A percentile compares a stretch with the other conserved stretches of the same genome.
Evolutionary conservation across 1,140 invertebrate species (phyloP).

Genomic region (Pseudomyrmex gracilis): DNA sequence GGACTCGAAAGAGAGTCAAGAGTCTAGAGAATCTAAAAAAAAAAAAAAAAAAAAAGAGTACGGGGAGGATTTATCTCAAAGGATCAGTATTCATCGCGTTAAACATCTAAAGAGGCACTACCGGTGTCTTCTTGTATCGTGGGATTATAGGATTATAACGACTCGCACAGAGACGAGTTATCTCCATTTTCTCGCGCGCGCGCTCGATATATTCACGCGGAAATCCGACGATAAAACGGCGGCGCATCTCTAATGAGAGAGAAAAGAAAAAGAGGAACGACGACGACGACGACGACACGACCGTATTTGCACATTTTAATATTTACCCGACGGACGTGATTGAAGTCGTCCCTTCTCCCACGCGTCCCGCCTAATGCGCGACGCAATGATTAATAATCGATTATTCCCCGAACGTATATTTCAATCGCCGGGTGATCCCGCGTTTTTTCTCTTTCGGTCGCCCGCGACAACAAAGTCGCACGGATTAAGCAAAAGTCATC

Average conservation of each 20-base stretch:
- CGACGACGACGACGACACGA: not conserved
- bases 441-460: not conserved
- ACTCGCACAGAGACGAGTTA: constrained; percentile 11
- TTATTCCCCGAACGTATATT: constrained; percentile 43
- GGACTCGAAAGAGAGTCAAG: not conserved
- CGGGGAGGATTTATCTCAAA: not conserved
- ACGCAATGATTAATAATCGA: constrained; percentile 42
- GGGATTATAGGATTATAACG: constrained; percentile 28
- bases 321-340: constrained; percentile 39
- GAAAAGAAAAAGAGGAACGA: not conserved
- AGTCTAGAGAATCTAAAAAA: not conserved
- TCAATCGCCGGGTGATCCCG: constrained; percentile 30
- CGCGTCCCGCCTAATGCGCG: constrained; percentile 17
- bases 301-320: constrained; percentile 56
- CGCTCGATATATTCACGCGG: constrained; percentile 48
- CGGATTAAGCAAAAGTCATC: not conserved
- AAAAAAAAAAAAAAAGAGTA: not conserved
- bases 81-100: not conserved
- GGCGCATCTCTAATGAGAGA: constrained; percentile 33
- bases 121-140: not conserved
- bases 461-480: constrained; percentile 15
- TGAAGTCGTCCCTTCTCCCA: constrained; percentile 21
- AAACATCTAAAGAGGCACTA: not conserved
- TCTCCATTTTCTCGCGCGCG: constrained; percentile 21
- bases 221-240: constrained; percentile 35